Evolutionary conservation across 1,140 invertebrate species (phyloP), one percentile per base, ranked within the genome.

Genomic region (Trichonephila clavipes): DNA sequence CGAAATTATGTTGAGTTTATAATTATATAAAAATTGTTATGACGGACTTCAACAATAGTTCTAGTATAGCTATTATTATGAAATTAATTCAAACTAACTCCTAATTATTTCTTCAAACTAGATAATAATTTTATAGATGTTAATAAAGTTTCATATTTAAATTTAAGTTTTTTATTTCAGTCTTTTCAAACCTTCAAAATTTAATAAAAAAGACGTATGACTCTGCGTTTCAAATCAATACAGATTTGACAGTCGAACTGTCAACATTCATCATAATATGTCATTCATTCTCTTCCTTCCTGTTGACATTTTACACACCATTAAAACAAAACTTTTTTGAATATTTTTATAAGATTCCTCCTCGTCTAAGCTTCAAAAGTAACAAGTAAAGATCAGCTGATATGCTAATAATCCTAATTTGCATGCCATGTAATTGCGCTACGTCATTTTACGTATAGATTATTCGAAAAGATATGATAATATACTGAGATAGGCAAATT

Each of bases 391-490:
- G 72, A 77, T 77, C 72, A 5, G 16, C 72, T 34, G 72, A 77
- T 77, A 77, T 77, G 72, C 28, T 77, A 77, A 77, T 77, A 40
- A 77, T 77, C 16, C 72, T 19, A 77, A 77, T 77, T 77, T 77
- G 18, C 72, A 77, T 77, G 28, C 72, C 16, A 6, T 40, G 72
- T 77, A 77, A 77, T 77, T 77, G 72, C 72, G 34, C 2, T 77
- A 34, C 28, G 72, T 40, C 72, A 34, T 34, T 18, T 40, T 19
- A 40, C 6, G 34, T 18, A 0, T 34, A 40, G 34, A 77, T 77
- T 34, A 77, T 77, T 77, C 18, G 16, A 8, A 40, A 77, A 64
- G 24, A 12, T 18, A 40, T 40, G 34, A 77, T 77, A 77, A 40
- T 28, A 77, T 19, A 16, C 28, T 18, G 72, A 77, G 72, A 19